Evolutionary conservation across 2,888 invertebrate genomes (phyloP), one percentile per base, ranked within the genome.

Genomic region (Colostygia pectinataria): DNA sequence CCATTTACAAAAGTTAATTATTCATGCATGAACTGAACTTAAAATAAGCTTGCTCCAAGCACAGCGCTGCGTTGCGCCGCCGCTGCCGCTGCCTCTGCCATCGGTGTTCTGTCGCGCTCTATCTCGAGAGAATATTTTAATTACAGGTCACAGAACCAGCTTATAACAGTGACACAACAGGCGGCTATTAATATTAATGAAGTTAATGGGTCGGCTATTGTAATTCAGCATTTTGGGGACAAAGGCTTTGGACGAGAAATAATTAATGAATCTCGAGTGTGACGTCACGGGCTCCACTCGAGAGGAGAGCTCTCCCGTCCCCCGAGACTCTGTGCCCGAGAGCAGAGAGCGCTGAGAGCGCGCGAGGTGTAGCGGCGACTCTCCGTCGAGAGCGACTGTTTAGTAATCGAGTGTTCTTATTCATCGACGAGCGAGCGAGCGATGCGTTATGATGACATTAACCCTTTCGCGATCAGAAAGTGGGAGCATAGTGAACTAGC

Each of bases 191-290:
- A 57, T 57, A 55, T 52, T 55, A 55, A 53, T 57, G 51, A 57
- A 57, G 53, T 51, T 59, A 57, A 59, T 57, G 59, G 54, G 55
- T 53, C 56, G 49, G 63, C 55, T 52, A 63, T 65, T 62, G 64
- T 69, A 63, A 64, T 63, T 55, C 48, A 51, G 60, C 53, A 55
- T 64, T 50, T 55, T 50, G 36, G 50, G 61, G 56, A 69, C 63
- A 69, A 67, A 64, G 60, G 53, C 51, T 53, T 54, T 52, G 46
- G 48, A 38, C 47, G 50, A 44, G 45, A 55, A 59, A 59, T 61
- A 60, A 61, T 60, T 58, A 58, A 63, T 61, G 55, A 57, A 42
- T 51, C 43, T 59, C 44, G 36, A 57, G 56, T 55, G 58, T 51
- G 53, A 52, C 56, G 53, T 52, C 43, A 47, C 40, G 33, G n/a